These are phyloP conservation scores for Grapholita molesta DNA, from an alignment of 1,140 invertebrate genomes.

Conservation along the genomic window DNA sequence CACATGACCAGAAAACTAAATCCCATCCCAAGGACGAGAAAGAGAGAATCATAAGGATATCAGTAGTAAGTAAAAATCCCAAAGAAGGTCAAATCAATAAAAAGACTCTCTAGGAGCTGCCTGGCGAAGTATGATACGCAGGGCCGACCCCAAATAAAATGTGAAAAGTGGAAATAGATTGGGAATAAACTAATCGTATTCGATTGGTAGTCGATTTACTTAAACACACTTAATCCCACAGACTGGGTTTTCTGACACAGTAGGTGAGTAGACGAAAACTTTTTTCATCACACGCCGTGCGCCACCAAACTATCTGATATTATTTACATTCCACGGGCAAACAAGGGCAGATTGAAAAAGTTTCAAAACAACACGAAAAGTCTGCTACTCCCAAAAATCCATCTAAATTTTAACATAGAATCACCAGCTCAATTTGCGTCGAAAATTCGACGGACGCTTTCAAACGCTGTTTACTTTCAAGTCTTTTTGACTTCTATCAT, in stretches of 20 bases:
- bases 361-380: conserved; percentile 9
- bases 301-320: neutral
- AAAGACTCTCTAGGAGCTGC: too few relatives aligned
- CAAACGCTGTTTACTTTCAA: neutral
- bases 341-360: conserved; percentile 13
- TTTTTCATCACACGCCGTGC: conserved; percentile 4
- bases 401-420: conserved; percentile 8
- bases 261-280: neutral
- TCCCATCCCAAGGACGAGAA: too few relatives aligned
- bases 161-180: too few relatives aligned
- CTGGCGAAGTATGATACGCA: too few relatives aligned
- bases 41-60: too few relatives aligned
- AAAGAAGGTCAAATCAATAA: too few relatives aligned
- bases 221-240: neutral
- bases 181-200: too few relatives aligned
- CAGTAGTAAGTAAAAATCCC: too few relatives aligned
- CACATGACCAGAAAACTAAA: too few relatives aligned
- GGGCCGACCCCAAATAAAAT: too few relatives aligned
- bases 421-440: neutral
- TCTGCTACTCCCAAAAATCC: conserved; percentile 4
- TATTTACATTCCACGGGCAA: conserved; percentile 9
- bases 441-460: conserved; percentile 1
- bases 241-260: neutral
- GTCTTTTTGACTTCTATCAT: neutral
- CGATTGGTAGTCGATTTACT: too few relatives aligned